Base-by-base conservation (phyloP, 1,140 invertebrate genomes). In the Pogonomyrmex californicus region DNA sequence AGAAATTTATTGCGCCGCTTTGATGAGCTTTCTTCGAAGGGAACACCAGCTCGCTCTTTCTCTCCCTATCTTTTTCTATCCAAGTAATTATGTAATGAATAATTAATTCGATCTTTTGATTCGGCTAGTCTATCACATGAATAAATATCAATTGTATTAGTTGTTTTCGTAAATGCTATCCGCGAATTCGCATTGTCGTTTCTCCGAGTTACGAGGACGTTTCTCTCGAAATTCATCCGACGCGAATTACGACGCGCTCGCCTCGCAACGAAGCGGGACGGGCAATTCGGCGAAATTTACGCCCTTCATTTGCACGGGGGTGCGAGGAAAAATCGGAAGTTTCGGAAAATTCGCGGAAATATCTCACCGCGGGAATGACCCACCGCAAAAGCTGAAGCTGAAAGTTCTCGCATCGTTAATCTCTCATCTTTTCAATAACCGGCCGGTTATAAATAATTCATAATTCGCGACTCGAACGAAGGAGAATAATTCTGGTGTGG, bases 201-300 rank as follows among this genome's bases (percentile, higher is more conserved):
- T 41, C 73, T 14, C 14, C n/a, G 23, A 76, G 14, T 66, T 79
- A 78, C 23, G 17, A 65, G 30, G 17, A 38, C 58, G 65, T 78
- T 79, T 51, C 66, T 79, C 33, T 81, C 49, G 12, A 58, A 81
- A 70, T 44, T 54, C 17, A 36, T 38, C 44, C 38, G 60, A 17
- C 7, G 23, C 77, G 12, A 58, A 41, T 81, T 70, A 56, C 36
- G 23, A 60, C 33, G 63, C 23, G 63, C 23, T 70, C 62, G 60
- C 47, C 38, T 33, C 36, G 36, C 49, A 65, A 30, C 36, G 23
- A 56, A 54, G 56, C 49, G 14, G 60, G 14, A 54, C n/a, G n/a
- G 23, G 12, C 36, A 41, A 66, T 58, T 10, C 36, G 9, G 14
- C n/a, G 51, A 58, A 83, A 83, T 83, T 83, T 83, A 62, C 54